Base-by-base conservation (phyloP, 2,888 invertebrate genomes). In the Cosmia pyralina region DNA sequence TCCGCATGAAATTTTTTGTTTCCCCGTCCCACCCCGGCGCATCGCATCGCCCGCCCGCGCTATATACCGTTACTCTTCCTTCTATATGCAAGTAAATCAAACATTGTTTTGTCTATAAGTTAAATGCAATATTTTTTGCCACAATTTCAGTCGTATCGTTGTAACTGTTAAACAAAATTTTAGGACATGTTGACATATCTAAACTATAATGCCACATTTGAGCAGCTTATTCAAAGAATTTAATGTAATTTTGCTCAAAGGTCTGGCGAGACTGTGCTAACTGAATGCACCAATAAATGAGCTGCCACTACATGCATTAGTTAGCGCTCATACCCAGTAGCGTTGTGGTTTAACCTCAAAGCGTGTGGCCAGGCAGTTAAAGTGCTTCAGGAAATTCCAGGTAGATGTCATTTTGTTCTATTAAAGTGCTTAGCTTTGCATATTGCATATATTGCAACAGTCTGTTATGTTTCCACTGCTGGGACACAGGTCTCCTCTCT, bases 201-300 rank as follows among this genome's bases (percentile, higher is more conserved):
- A 41, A 38, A 41, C 7, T 41, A 41, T 28, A 38, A 15, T 0
- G 0, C 2, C 2, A 62, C 17, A 50, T 63, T 55, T 60, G 17
- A 60, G 6, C 3, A n/a, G 13, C 10, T 66, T 13, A 17, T 48
- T 52, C 28, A 28, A 50, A 28, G 19, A 5, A 19, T 38, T 44
- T 65, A 71, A 70, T 71, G 38, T n/a, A 62, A 60, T 60, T 52
- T 71, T 46, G 59, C 11, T 28, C 17, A 28, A 58, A 46, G 57
- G 41, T 66, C 34, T 17, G 11, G 15, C 19, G 2, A 4, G 55
- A 0, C 38, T 15, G 53, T 3, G 6, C 50, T 44, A 34, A 50
- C 64, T 75, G 69, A 83, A 68, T 67, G 69, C 59, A n/a, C 57
- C 22, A 58, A 73, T 76, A 67, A 73, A 84, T 83, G 72, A 66